Base-by-base conservation (phyloP, 1,140 invertebrate genomes). In the Micrasema minimum region DNA sequence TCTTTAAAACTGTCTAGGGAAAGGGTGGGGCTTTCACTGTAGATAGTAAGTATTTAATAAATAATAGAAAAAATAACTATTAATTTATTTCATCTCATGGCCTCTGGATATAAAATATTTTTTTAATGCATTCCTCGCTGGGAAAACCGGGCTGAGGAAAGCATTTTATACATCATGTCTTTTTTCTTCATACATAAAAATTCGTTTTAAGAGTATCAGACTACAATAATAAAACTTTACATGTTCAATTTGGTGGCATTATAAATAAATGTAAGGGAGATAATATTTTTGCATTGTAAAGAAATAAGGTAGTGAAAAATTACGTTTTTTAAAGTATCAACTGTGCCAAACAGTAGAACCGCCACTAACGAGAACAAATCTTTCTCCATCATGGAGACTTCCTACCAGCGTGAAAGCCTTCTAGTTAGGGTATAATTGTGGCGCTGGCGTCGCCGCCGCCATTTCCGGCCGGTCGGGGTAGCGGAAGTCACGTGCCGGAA, bases 401-500 rank as follows among this genome's bases (percentile, higher is more conserved):
- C 53, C 55, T 43, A 41, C 55, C 55, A 38, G 37, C 41, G 4
- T 5, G 26, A 46, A 22, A 45, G 41, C 59, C 22, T 64, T 46
- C 43, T 64, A 64, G 59, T 64, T 64, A 64, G 41, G 38, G 31
- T 46, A 46, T 64, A 64, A 64, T 64, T 69, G 66, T 41, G 26
- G 66, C 53, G 48, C 55, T 46, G 51, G 55, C 38, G 66, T 69
- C 65, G 66, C 53, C 55, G 41, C 66, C 53, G 53, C 66, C 66
- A 57, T 48, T 69, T 69, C 66, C 66, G 66, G 41, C 31, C 31
- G 23, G 55, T 38, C 16, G 16, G 26, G 53, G 12, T 23, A 69
- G 41, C 37, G 66, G 66, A 69, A 59, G 66, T 69, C 66, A 69
- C 66, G 66, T 69, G 55, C 66, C 66, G 66, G 66, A 69, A 31